Base-by-base conservation (phyloP, 2,888 invertebrate genomes). In the Clusia tigrina region DNA sequence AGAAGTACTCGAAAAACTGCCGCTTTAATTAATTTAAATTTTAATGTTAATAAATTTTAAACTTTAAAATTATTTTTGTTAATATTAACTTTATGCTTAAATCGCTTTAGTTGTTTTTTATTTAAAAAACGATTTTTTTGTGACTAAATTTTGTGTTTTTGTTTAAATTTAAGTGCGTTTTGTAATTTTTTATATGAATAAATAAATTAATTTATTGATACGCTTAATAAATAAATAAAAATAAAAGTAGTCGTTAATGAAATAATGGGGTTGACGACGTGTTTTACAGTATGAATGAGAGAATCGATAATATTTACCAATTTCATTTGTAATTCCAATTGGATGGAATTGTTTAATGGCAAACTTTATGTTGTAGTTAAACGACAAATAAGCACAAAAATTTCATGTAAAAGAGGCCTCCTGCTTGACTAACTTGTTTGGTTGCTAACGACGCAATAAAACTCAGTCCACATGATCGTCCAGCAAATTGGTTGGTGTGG, bases 141-240 rank as follows among this genome's bases (percentile, higher is more conserved):
- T 10, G 10, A n/a, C 2, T 42, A n/a, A 10, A 42, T 42, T 15
- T 42, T 42, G 9, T 42, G 42, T 10, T 10, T 42, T 15, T 5
- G 10, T 42, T 42, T 32, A 5, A 32, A 32, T 32, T 5, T 42
- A n/a, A 42, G n/a, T 17, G n/a, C 42, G 42, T 42, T n/a, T 42
- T 42, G 10, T 42, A 42, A 32, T 32, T 32, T 32, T 32, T 9
- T 32, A 12, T 32, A 32, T 32, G 10, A 42, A 42, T n/a, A 42
- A 42, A 42, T 42, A 42, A 42, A 42, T 42, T 42, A n/a, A 42
- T 42, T 42, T 42, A 42, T 42, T 42, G 9, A n/a, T 42, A 42
- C 42, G 42, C 42, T 42, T 42, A 42, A n/a, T 42, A 42, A 42
- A 10, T 42, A n/a, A 42, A 42, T 42, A 42, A 6, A 42, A n/a